phyloP scores from a whole-genome alignment of 2,797 vertebrate genomes.

The Tarsius wallacei region DNA sequence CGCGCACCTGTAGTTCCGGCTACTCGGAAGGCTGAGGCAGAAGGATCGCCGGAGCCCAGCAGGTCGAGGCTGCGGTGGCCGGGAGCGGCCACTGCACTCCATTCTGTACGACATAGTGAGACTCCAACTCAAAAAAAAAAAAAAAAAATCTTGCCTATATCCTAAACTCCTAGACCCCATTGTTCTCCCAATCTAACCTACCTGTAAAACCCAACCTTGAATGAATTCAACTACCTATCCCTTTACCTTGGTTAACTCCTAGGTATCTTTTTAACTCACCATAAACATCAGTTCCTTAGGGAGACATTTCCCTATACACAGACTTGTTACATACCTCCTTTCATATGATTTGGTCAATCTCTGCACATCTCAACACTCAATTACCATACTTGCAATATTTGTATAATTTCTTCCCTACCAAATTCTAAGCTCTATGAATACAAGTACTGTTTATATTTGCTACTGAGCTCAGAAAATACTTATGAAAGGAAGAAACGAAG shows the following conservation, averaged over 20 bases:
- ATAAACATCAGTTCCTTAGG: background rate
- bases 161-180: background rate
- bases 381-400: background rate
- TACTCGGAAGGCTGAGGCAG: too few relatives aligned
- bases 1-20: too few relatives aligned
- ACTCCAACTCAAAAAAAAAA: too few relatives aligned
- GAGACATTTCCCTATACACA: background rate
- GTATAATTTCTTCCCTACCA: background rate
- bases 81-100: too few relatives aligned
- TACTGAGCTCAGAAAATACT: constrained; percentile 28
- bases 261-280: background rate
- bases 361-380: background rate
- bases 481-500: background rate
- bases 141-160: background rate
- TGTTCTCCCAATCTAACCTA: background rate
- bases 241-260: background rate
- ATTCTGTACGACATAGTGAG: too few relatives aligned
- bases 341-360: background rate
- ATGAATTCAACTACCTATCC: background rate
- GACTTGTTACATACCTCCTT: background rate
- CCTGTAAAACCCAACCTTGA: background rate
- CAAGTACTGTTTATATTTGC: background rate
- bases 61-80: too few relatives aligned
- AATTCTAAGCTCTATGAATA: background rate
- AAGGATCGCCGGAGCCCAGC: too few relatives aligned